A percentile compares a stretch with the other conserved stretches of the same genome.
Conservation (phyloP, 2,113 vertebrate genomes). For the Rousettus leschenaultii region DNA sequence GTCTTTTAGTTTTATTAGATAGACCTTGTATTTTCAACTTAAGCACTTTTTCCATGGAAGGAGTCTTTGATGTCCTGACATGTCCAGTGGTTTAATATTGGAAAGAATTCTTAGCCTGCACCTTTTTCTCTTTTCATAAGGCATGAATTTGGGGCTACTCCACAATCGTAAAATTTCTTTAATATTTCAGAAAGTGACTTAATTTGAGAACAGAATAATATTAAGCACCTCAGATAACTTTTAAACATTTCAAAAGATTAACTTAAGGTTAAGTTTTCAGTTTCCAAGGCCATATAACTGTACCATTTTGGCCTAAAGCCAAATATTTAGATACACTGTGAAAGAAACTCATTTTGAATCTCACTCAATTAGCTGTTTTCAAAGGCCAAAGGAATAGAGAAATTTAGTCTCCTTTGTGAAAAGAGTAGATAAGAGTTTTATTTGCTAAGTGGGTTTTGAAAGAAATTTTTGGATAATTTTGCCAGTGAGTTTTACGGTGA, state of each 20-base stretch:
- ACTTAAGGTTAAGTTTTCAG: slow-evolving; percentile 27
- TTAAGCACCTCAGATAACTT: neutral
- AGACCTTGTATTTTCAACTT: neutral
- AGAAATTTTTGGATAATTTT: slow-evolving; percentile 41
- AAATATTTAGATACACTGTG: slow-evolving; percentile 36
- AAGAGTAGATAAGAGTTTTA: slow-evolving; percentile 63
- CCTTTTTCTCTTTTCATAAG: neutral
- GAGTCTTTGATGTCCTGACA: neutral
- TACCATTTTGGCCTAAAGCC: slow-evolving; percentile 20
- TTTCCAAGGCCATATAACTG: neutral
- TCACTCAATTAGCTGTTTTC: slow-evolving; percentile 59
- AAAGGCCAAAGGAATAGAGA: slow-evolving; percentile 39
- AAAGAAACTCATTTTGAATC: slow-evolving; percentile 49
- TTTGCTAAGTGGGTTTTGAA: slow-evolving; percentile 51
- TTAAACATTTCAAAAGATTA: slow-evolving; percentile 44
- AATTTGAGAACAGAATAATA: slow-evolving; percentile 17
- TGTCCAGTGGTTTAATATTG: neutral
- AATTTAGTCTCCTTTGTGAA: slow-evolving; percentile 58
- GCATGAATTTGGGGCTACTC: neutral
- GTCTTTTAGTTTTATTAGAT: neutral
- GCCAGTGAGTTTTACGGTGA: neutral
- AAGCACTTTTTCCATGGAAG: neutral
- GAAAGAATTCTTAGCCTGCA: neutral
- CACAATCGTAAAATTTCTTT: neutral
- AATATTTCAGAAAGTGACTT: slow-evolving; percentile 30